Evolutionary conservation across 2,888 invertebrate genomes (phyloP).

Genomic region (Zaprionus bogoriensis): DNA sequence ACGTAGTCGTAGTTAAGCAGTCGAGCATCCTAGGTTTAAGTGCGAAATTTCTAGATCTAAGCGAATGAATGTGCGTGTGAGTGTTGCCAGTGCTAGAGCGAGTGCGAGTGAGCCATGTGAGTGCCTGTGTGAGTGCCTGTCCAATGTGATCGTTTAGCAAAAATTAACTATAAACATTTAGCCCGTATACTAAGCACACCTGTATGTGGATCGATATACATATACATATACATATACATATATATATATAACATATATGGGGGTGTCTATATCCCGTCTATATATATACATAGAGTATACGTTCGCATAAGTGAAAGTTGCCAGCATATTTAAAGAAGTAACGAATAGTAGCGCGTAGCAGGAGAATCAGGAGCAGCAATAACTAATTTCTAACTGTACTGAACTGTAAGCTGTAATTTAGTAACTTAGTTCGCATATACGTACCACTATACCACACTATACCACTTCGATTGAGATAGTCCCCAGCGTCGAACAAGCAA

Average conservation of each 20-base stretch:
- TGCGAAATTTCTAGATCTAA: conserved; percentile 59
- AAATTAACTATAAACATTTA: conserved; percentile 74
- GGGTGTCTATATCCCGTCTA: conserved; percentile 4
- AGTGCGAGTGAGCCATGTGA: no score
- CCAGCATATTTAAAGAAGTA: conserved; percentile 48
- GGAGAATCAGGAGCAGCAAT: conserved; percentile 33
- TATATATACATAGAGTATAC: conserved; percentile 33
- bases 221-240: conserved; percentile 32
- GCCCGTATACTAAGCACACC: conserved; percentile 57
- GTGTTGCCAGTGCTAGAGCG: conserved; percentile 3
- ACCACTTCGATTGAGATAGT: background rate
- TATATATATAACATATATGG: conserved; percentile 12
- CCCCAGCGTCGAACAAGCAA: background rate
- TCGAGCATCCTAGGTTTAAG: conserved; percentile 52
- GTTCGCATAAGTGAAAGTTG: conserved; percentile 40
- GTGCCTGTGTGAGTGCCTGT: conserved; percentile 43
- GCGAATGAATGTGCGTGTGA: conserved; percentile 21
- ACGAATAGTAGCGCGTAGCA: conserved; percentile 21
- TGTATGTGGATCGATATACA: conserved; percentile 49
- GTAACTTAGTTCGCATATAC: conserved; percentile 37
- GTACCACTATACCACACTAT: no score
- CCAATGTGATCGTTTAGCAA: conserved; percentile 76
- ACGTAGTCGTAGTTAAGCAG: conserved; percentile 52
- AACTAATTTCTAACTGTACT: conserved; percentile 60
- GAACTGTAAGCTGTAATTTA: conserved; percentile 55